Conservation (phyloP, 2,797 vertebrate genomes). For the Phrynocephalus vlangalii region DNA sequence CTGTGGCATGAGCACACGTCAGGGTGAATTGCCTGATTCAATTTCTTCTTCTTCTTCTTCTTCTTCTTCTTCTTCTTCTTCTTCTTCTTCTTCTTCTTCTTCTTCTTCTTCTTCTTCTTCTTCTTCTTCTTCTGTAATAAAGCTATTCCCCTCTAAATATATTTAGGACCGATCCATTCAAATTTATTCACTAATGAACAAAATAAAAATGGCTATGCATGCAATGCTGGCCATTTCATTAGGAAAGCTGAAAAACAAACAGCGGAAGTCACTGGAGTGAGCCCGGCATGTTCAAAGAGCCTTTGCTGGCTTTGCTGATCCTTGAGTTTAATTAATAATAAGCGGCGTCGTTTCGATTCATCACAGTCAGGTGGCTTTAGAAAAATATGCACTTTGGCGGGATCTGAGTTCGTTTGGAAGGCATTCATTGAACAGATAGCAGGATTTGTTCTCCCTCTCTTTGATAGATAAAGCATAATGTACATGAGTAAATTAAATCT, state of each 20-base stretch:
- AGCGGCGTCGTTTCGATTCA: constrained; percentile 65
- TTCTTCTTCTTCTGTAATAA: constrained; percentile 68
- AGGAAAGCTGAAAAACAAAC: constrained; percentile 60
- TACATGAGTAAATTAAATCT: neutral
- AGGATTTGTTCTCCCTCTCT: neutral
- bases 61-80: neutral
- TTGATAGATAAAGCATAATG: constrained; percentile 25
- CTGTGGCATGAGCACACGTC: constrained; percentile 74
- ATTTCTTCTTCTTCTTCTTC: neutral
- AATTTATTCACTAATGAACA: constrained; percentile 62
- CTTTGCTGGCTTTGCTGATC: constrained; percentile 39
- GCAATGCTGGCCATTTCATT: constrained; percentile 61
- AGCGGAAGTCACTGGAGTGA: constrained; percentile 52
- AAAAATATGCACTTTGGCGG: constrained; percentile 35
- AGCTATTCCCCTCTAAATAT: constrained; percentile 71
- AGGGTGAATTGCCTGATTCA: constrained; percentile 72
- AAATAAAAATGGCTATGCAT: constrained; percentile 43
- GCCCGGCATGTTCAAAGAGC: constrained; percentile 28
- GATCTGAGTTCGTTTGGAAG: constrained; percentile 11
- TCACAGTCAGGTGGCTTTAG: constrained; percentile 54
- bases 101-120: neutral
- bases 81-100: neutral
- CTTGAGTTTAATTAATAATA: constrained; percentile 61
- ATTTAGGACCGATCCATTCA: constrained; percentile 68
- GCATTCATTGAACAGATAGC: neutral